Evolutionary conservation across 2,113 vertebrate genomes (phyloP), one percentile per base, ranked within the genome.

Genomic region (Halcyon senegalensis): DNA sequence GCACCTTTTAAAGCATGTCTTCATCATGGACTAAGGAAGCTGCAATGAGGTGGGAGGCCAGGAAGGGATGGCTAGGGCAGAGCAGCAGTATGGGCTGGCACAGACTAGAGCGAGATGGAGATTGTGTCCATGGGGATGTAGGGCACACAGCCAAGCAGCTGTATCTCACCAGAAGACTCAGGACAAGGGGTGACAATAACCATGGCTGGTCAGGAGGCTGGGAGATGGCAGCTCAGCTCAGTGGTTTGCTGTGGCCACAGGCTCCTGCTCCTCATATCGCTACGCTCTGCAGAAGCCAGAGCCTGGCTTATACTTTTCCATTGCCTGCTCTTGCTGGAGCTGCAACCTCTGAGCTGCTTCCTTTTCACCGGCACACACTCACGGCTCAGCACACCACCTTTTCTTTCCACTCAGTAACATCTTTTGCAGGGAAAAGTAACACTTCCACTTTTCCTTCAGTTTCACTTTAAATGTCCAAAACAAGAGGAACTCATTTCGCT

Each of bases 281-380:
- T 75, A n/a, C 21, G 16, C 51, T 58, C 58, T 62, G 58, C 78
- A 76, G 18, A 66, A 87, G 58, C 15, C 35, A 78, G 86, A 84
- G 62, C 8, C 18, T 2, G 11, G 24, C 17, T 0, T 0, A 20
- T 24, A 10, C 30, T 51, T 63, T 73, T 77, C 30, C 14, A 48
- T 69, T 63, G 37, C 30, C 33, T 63, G 30, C 33, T 74, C 37
- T 31, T 63, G 30, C 48, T 68, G n/a, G 39, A 77, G 19, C 48
- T 39, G 39, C 31, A 69, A 1, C 66, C 16, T 80, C 73, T 48
- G 37, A 84, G 14, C 68, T 51, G 39, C 56, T 76, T 66, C 46
- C 19, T 64, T 68, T 74, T 15, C 60, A 66, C 13, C 44, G 69
- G 28, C 11, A 7, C n/a, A 23, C 16, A 21, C 20, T 58, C 66